A percentile compares a stretch with the other conserved stretches of the same genome.
Evolutionary conservation across 2,888 invertebrate species (phyloP).

Genomic region (Adineta ricciae): DNA sequence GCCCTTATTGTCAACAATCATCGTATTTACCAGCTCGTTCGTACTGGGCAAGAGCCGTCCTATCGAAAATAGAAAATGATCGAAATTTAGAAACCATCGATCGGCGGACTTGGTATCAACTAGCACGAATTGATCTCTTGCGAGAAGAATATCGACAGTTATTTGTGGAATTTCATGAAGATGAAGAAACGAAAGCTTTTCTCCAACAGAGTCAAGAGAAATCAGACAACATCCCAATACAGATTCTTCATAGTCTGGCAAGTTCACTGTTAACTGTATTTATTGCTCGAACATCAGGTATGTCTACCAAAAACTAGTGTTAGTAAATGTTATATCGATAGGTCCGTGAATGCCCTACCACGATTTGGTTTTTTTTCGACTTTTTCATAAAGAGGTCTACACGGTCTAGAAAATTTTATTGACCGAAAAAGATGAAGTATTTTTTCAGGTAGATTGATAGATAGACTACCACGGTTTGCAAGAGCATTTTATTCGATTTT

Average conservation of each 20-base stretch:
- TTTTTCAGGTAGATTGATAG: too few species aligned
- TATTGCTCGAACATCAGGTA: slow-evolving; percentile 86
- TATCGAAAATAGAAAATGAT: slow-evolving; percentile 30
- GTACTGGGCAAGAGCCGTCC: slow-evolving; percentile 20
- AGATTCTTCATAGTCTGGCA: slow-evolving; percentile 77
- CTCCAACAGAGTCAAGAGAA: slow-evolving; percentile 65
- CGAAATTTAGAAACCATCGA: slow-evolving; percentile 26
- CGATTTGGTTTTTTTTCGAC: too few species aligned
- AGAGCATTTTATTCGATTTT: too few species aligned
- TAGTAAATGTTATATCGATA: too few species aligned
- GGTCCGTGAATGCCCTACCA: too few species aligned
- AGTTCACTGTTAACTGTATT: slow-evolving; percentile 74
- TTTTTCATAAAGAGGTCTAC: too few species aligned
- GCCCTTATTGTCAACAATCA: neutral
- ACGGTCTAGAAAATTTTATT: too few species aligned
- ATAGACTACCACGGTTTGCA: too few species aligned
- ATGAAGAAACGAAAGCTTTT: slow-evolving; percentile 66
- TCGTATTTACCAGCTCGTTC: slow-evolving; percentile 21
- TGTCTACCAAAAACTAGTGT: slow-evolving; percentile 50
- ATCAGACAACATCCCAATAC: slow-evolving; percentile 73
- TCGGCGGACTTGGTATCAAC: slow-evolving; percentile 25
- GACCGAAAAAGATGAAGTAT: too few species aligned
- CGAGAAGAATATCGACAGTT: neutral
- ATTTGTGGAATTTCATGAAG: slow-evolving; percentile 47
- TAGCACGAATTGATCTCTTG: slow-evolving; percentile 2